Base-by-base conservation (phyloP, 2,888 invertebrate species). In the Nemotelus pantherinus region DNA sequence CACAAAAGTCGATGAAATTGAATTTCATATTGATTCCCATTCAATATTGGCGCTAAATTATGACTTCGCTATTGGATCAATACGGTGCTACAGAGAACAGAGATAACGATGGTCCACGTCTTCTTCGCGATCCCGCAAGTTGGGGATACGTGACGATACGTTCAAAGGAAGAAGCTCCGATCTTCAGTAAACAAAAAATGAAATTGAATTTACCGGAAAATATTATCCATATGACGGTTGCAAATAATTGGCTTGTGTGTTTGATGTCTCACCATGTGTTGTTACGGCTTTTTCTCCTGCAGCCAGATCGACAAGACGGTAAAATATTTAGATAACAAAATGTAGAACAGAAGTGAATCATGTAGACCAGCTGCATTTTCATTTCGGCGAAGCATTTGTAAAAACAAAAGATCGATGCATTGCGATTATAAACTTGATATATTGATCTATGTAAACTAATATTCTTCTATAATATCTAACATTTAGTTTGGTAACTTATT, bases 61-160 rank as follows among this genome's bases (percentile, higher is more conserved):
- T 95, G 95, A 93, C 94, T 83, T 94, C 94, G 43, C 92, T 95
- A 85, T 91, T 95, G 81, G 94, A 95, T 87, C 95, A 95, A 87
- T 93, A 93, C 85, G 94, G 95, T 85, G 92, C 93, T 86, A 93
- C 92, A n/a, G 92, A 92, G 25, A 92, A 92, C 82, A 86, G 86
- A 65, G 79, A 80, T 60, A 79, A 81, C 7, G 76, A 77, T 2
- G 81, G 79, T 41, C 77, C 81, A 0, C 86, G 87, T 2, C 86
- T 88, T 80, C 85, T 86, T 2, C 83, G 85, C n/a, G 87, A 86
- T 71, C 80, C 79, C 53, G 88, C 89, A 3, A 89, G 88, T 5
- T 89, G 89, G 2, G 89, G 89, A 2, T 89, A 89, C 80, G 89
- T 90, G 64, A 89, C 87, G 78, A 88, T 89, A 87, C 88, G 89